A percentile compares a stretch with the other conserved stretches of the same genome.
These are phyloP conservation scores for Drosophila setosimentum DNA, from an alignment of 2,888 invertebrate genomes.

Conservation along the genomic window DNA sequence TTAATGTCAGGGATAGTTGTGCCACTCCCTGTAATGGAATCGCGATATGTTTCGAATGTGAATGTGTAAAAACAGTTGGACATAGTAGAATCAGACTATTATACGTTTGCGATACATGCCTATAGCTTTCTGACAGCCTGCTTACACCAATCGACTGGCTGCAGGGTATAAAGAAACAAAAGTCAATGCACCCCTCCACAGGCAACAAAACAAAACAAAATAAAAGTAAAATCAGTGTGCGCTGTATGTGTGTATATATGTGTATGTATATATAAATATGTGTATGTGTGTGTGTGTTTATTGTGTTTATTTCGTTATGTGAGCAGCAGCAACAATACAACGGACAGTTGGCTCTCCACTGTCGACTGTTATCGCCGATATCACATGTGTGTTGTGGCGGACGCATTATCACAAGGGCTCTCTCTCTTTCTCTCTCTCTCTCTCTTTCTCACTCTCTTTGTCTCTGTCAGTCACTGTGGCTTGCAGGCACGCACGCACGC, in stretches of 20 bases:
- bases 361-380: constrained; percentile 74
- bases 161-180: constrained; percentile 43
- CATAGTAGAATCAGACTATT: not conserved
- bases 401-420: constrained; percentile 60
- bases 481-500: constrained; percentile 17
- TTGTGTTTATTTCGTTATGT: constrained; percentile 34
- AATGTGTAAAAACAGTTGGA: not conserved
- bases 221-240: constrained; percentile 54
- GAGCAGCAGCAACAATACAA: constrained; percentile 43
- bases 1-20: not conserved
- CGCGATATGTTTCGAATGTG: not conserved
- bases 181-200: constrained; percentile 58
- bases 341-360: constrained; percentile 49
- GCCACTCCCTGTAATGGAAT: not conserved
- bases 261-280: not conserved
- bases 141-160: not conserved
- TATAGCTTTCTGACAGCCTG: constrained; percentile 18
- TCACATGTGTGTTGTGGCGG: constrained; percentile 50
- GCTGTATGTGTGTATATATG: constrained; percentile 3
- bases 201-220: constrained; percentile 28
- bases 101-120: not conserved
- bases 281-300: not conserved
- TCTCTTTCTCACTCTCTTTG: not conserved
- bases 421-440: constrained; percentile 9
- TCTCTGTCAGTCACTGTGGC: not conserved